phyloP scores from a whole-genome alignment of 2,797 vertebrate species.

The Gymnoscopelus microlampas region DNA sequence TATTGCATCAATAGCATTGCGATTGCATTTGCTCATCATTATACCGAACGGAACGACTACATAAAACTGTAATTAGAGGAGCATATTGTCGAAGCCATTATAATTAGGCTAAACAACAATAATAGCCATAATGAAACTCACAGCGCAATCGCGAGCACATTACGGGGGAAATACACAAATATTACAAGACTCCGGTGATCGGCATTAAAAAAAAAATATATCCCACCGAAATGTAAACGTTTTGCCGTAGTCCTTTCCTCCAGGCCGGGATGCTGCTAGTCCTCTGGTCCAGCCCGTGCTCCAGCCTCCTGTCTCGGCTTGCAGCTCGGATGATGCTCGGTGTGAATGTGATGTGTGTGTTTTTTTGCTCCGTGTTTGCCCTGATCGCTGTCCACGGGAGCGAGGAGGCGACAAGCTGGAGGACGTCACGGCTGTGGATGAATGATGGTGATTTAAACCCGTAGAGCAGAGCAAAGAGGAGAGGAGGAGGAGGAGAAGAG shows the following conservation, averaged over 20 bases:
- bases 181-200: constrained; percentile 33
- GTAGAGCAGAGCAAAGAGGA: constrained; percentile 27
- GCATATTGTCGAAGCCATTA: too few relatives aligned
- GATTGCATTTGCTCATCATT: too few relatives aligned
- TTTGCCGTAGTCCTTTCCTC: constrained; percentile 42
- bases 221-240: constrained; percentile 69
- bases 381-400: constrained; percentile 78
- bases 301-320: constrained; percentile 58
- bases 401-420: constrained; percentile 68
- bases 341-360: constrained; percentile 40
- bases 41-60: too few relatives aligned
- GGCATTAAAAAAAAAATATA: constrained; percentile 46
- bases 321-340: constrained; percentile 61
- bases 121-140: constrained; percentile 50
- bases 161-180: constrained; percentile 4
- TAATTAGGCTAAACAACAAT: constrained; percentile 43
- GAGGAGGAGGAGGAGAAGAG: constrained; percentile 42
- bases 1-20: too few relatives aligned
- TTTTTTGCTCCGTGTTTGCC: constrained; percentile 59
- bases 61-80: too few relatives aligned
- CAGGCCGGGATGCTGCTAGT: constrained; percentile 63
- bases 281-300: constrained; percentile 60
- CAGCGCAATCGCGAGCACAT: constrained; percentile 39
- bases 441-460: constrained; percentile 75
- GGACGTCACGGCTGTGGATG: constrained; percentile 76